Percentiles rank a stretch among this genome's conserved stretches.
Evolutionary conservation across 2,888 invertebrate genomes (phyloP).

Genomic region (Apotomis betuletana): DNA sequence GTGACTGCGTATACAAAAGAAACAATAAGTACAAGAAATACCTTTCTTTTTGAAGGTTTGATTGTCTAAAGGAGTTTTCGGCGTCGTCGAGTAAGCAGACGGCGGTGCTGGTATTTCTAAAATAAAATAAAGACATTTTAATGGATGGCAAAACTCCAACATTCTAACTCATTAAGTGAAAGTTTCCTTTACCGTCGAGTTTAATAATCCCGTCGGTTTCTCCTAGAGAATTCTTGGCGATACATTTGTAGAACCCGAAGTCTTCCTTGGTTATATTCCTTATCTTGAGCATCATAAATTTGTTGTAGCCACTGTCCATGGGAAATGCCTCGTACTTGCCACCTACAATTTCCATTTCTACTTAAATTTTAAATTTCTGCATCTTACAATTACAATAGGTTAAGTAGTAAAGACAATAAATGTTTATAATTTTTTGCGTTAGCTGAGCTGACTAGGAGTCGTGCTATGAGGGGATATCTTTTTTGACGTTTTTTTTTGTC

Average conservation of each 20-base stretch:
- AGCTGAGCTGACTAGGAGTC: too few species aligned
- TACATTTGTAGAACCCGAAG: slow-evolving; percentile 95
- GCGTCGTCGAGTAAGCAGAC: slow-evolving; percentile 86
- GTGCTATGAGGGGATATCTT: too few species aligned
- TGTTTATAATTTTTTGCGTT: too few species aligned
- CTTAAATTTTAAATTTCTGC: slow-evolving; percentile 79
- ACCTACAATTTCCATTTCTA: slow-evolving; percentile 89
- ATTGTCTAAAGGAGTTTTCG: slow-evolving; percentile 72
- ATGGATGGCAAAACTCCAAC: not conserved
- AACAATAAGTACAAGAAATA: slow-evolving; percentile 45
- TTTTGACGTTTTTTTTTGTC: too few species aligned
- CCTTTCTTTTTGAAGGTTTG: slow-evolving; percentile 79
- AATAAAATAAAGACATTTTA: slow-evolving; percentile 71
- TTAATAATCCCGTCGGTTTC: slow-evolving; percentile 96
- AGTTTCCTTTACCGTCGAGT: slow-evolving; percentile 88
- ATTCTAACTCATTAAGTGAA: not conserved
- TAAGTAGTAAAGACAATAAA: too few species aligned
- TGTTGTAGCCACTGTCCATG: slow-evolving; percentile 94
- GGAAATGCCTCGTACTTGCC: slow-evolving; percentile 95
- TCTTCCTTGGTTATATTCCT: slow-evolving; percentile 90
- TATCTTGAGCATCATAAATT: slow-evolving; percentile 96
- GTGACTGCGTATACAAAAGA: too few species aligned
- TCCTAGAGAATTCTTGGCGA: slow-evolving; percentile 95
- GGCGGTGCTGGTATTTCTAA: slow-evolving; percentile 94
- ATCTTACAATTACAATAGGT: slow-evolving; percentile 37